phyloP scores from a whole-genome alignment of 1,140 invertebrate genomes.

The Nymphalis io region DNA sequence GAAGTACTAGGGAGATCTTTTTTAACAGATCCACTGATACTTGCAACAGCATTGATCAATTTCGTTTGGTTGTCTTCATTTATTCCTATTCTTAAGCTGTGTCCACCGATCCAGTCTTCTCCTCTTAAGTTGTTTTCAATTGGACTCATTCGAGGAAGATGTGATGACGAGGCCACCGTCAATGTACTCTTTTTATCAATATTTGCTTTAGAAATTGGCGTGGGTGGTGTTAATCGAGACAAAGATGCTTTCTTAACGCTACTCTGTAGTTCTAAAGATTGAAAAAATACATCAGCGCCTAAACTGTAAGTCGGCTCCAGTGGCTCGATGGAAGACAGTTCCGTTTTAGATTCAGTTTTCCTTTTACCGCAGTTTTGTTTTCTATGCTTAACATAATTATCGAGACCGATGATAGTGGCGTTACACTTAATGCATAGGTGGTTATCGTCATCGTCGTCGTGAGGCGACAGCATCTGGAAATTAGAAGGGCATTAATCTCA shows the following conservation, averaged over 20 bases:
- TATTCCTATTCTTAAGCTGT: constrained; percentile 78
- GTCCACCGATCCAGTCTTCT: constrained; percentile 83
- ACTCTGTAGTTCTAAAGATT: constrained; percentile 90
- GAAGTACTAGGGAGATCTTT: constrained; percentile 75
- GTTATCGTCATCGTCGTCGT: constrained; percentile 87
- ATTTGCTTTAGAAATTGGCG: constrained; percentile 70
- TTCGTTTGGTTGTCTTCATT: constrained; percentile 82
- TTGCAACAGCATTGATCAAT: constrained; percentile 83
- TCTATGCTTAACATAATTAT: constrained; percentile 91
- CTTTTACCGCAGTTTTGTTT: constrained; percentile 83
- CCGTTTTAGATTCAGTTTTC: constrained; percentile 61
- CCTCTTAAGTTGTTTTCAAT: constrained; percentile 74
- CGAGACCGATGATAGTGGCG: constrained; percentile 88
- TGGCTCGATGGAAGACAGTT: constrained; percentile 58
- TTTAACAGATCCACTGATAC: constrained; percentile 79
- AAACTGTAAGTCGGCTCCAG: constrained; percentile 80
- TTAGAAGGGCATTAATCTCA: constrained; percentile 29
- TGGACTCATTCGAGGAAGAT: constrained; percentile 64
- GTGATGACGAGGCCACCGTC: constrained; percentile 61
- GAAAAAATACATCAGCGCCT: constrained; percentile 92
- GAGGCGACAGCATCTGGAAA: constrained; percentile 71
- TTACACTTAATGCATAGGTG: constrained; percentile 94
- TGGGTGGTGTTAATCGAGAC: constrained; percentile 62
- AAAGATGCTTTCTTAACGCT: constrained; percentile 83
- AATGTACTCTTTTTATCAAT: constrained; percentile 61